Evolutionary conservation across 2,888 invertebrate genomes (phyloP), one percentile per base, ranked within the genome.

Genomic region (Unio pictorum): DNA sequence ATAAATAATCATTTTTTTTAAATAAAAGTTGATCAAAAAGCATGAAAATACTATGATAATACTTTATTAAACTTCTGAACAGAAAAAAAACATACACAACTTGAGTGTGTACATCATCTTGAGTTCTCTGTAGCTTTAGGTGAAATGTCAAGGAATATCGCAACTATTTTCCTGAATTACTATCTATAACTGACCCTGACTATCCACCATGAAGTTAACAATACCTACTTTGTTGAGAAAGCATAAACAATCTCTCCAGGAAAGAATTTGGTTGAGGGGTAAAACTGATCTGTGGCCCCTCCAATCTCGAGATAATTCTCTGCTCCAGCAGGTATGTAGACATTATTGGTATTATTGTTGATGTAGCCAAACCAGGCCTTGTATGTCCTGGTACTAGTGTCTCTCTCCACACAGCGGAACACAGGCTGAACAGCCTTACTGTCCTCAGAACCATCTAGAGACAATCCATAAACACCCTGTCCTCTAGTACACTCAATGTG

Each of bases 301-400:
- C 57, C 66, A 58, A 61, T 55, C 18, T 64, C 64, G 5, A 80
- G 56, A 11, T 63, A 34, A 69, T 84, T 85, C 56, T 80, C 81
- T 30, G 71, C 66, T 4, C 68, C 71, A 11, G 73, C 69, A 7
- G 75, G 64, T 15, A 83, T 76, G 66, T 83, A 81, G 8, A 84
- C 74, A 68, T 84, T 84, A 67, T 81, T 79, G 1, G 69, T 61
- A 66, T 84, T 85, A 17, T 62, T 62, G 63, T 85, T 85, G 45
- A 66, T 66, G 66, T 85, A 85, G 58, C 84, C 84, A 75, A 85
- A 83, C 82, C 81, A 84, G 0, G 82, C 83, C 11, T 68, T 74
- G 54, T 78, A 73, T 11, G 28, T 15, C 4, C 66, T 61, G 4
- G 68, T 28, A 6, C n/a, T 65, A 8, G 68, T 66, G 55, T 66